Evolutionary conservation across 1,140 invertebrate species (phyloP), one percentile per base, ranked within the genome.

Genomic region (Drosophila teissieri): DNA sequence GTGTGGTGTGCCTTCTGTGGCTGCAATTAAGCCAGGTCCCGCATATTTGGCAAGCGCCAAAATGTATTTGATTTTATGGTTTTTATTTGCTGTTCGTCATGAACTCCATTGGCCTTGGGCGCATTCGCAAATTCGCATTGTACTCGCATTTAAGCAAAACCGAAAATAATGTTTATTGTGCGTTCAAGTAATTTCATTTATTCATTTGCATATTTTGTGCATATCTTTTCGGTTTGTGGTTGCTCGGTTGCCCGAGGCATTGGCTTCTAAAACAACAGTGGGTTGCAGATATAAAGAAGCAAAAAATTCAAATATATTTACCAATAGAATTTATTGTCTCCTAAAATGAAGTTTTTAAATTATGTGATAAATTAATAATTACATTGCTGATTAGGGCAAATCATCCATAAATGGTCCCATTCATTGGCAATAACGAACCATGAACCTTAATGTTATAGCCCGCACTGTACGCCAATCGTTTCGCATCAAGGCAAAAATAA

Each of bases 121-220:
- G 73, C 56, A 60, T 86, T 86, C 88, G 79, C 85, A 73, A 88
- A 62, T 86, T 80, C 46, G 82, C 78, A 64, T 60, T 64, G 84
- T 81, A 75, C 55, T 57, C 62, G 67, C 51, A 72, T 61, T 78
- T 70, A 34, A 60, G 44, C 58, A 40, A 76, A 79, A 62, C 40
- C 39, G 27, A 22, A 19, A 53, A 37, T 36, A 34, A 79, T 62
- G 34, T 57, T 58, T 60, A 76, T 57, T 73, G 45, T 78, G 62
- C 57, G 39, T 58, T 83, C 55, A 55, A 61, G 49, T 77, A 73
- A 80, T 76, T 77, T 85, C 37, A 73, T 76, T 84, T 55, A 56
- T 69, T 76, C 31, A 31, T 81, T 72, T 72, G 73, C 73, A 82
- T 83, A 83, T 79, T 65, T 70, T 58, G 54, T 73, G 67, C 62